Base-by-base conservation (phyloP, 2,888 invertebrate species). In the Leucophenga maculata region DNA sequence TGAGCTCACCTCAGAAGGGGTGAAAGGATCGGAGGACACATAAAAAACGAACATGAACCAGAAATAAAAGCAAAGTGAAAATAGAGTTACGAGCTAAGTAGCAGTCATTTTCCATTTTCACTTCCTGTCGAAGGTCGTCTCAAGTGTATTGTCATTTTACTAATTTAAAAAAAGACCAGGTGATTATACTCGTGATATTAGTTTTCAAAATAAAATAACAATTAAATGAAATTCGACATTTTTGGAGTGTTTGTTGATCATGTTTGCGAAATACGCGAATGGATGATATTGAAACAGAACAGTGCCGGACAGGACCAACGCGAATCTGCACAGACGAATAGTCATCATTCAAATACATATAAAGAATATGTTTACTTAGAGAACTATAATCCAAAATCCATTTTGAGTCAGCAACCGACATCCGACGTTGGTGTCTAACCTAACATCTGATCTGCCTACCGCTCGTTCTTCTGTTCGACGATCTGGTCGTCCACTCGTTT, bases 61-160 rank as follows among this genome's bases (percentile, higher is more conserved):
- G 50, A 8, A 16, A 18, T 16, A 39, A 39, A 11, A 18, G 50
- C 50, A 39, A 20, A 60, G 32, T 44, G 44, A 16, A 39, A 44
- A 16, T 60, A 60, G 26, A 64, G 46, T 64, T 64, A 46, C 26
- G 22, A 64, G 62, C 22, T 26, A 64, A 64, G 48, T 48, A 46
- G 26, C 16, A 22, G 62, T 64, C 62, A 48, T 64, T 64, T 46
- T 64, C 62, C 62, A 57, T 57, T 57, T 57, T 22, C 57, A 64
- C 46, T 64, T 64, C 62, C 62, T 64, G 62, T 64, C 62, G 62
- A 64, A 64, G 62, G 62, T 64, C 62, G 22, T 46, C 20, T 62
- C 60, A 44, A n/a, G 31, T 26, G 14, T 20, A 26, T 39, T 39
- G 39, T 39, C 11, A 11, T 39, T 39, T 39, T 11, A 39, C 39